These are phyloP conservation scores for Todus mexicanus DNA, from an alignment of 2,797 vertebrate genomes.

Conservation along the genomic window DNA sequence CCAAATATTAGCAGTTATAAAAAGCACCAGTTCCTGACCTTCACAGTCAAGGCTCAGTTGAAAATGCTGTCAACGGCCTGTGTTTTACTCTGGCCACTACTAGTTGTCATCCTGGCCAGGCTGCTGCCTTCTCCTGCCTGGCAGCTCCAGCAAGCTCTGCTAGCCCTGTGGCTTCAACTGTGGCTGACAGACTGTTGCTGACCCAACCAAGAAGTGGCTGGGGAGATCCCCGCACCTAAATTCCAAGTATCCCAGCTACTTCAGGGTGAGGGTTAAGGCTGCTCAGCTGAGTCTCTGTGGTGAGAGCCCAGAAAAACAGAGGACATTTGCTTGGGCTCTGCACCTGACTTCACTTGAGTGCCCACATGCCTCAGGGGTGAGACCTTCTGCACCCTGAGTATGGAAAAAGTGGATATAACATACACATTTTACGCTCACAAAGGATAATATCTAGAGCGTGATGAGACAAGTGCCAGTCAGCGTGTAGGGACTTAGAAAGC, in stretches of 20 bases:
- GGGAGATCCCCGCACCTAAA: neutral
- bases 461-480: neutral
- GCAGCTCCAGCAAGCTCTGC: neutral
- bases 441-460: neutral
- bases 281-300: neutral
- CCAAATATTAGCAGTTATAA: neutral
- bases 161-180: neutral
- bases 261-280: neutral
- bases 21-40: neutral
- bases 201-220: neutral
- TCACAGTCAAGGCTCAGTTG: neutral
- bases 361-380: neutral
- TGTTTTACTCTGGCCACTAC: neutral
- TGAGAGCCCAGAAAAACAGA: neutral
- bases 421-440: neutral
- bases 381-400: neutral
- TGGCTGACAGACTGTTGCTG: rapidly evolving
- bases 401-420: neutral
- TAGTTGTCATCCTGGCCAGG: neutral
- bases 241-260: neutral
- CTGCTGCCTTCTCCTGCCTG: neutral
- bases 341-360: neutral
- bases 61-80: neutral
- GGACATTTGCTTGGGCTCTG: neutral
- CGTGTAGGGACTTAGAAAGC: neutral